A percentile compares a stretch with the other conserved stretches of the same genome.
These are phyloP conservation scores for Acleris cristana DNA, from an alignment of 2,888 invertebrate species.

Conservation along the genomic window DNA sequence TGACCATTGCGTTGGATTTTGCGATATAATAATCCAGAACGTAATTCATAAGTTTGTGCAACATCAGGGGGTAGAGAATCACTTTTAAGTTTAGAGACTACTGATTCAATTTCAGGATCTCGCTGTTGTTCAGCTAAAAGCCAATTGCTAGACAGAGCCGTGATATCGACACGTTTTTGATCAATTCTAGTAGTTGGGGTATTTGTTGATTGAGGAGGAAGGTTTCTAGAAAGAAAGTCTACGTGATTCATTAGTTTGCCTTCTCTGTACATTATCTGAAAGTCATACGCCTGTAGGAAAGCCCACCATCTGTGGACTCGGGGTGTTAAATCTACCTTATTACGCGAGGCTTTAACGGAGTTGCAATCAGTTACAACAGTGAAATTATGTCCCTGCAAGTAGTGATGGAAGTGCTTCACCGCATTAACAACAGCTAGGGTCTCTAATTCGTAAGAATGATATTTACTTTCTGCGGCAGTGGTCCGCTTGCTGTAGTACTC, in stretches of 20 bases:
- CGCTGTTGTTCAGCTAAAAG: not conserved
- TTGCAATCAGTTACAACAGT: slow-evolving; percentile 36
- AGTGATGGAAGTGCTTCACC: no score
- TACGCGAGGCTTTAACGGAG: slow-evolving; percentile 34
- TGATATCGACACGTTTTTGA: not conserved
- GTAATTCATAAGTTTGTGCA: not conserved
- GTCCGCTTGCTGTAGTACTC: slow-evolving; percentile 17
- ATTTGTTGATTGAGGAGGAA: no score
- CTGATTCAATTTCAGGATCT: not conserved
- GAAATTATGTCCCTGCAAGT: no score
- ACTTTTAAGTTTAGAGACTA: not conserved
- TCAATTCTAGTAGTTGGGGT: no score
- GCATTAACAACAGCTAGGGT: no score
- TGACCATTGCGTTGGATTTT: slow-evolving; percentile 4
- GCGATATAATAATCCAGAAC: not conserved
- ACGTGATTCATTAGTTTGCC: slow-evolving; percentile 7
- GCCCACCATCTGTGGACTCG: not conserved
- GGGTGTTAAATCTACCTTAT: slow-evolving; percentile 34
- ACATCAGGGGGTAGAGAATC: no score
- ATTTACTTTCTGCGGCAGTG: slow-evolving; percentile 5
- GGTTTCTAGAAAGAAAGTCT: no score
- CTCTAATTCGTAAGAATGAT: not conserved
- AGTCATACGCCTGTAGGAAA: no score
- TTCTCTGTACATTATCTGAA: slow-evolving; percentile 1
- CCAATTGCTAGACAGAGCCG: not conserved